These are phyloP conservation scores for Apogon talboti DNA, from an alignment of 2,797 vertebrate species.

Conservation along the genomic window DNA sequence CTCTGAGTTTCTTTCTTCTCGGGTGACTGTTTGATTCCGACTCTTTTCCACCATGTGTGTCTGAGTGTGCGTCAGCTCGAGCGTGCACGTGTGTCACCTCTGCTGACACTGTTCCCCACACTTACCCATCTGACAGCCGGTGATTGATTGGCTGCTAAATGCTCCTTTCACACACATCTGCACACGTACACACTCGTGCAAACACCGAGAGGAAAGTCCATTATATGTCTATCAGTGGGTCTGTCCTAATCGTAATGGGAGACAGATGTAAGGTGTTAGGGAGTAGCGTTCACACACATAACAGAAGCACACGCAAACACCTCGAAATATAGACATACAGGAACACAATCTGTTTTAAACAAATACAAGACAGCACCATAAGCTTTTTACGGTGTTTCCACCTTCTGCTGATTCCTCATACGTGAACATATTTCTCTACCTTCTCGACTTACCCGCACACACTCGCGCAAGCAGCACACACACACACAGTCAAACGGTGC, in stretches of 20 bases:
- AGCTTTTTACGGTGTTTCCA: constrained; percentile 7
- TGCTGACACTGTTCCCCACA: constrained; percentile 71
- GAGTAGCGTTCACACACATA: constrained; percentile 21
- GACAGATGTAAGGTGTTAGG: constrained; percentile 71
- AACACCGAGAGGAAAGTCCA: constrained; percentile 52
- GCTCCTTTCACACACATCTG: constrained; percentile 57
- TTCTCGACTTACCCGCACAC: constrained; percentile 39
- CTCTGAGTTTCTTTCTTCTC: neutral
- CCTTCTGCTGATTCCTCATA: neutral
- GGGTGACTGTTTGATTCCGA: constrained; percentile 3
- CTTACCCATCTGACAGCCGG: constrained; percentile 69
- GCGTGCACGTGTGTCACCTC: constrained; percentile 52
- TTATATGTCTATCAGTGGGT: constrained; percentile 65
- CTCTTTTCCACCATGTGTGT: neutral
- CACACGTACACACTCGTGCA: constrained; percentile 34
- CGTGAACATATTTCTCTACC: constrained; percentile 14
- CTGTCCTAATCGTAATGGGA: constrained; percentile 69
- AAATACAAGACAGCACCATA: neutral
- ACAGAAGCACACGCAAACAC: neutral
- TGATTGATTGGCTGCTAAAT: constrained; percentile 79
- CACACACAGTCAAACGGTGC: constrained; percentile 43
- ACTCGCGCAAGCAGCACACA: constrained; percentile 38
- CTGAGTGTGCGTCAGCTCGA: neutral
- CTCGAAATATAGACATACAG: constrained; percentile 16
- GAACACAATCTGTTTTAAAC: constrained; percentile 33